Evolutionary conservation across 2,888 invertebrate genomes (phyloP).

Genomic region (Drosophila borealis): DNA sequence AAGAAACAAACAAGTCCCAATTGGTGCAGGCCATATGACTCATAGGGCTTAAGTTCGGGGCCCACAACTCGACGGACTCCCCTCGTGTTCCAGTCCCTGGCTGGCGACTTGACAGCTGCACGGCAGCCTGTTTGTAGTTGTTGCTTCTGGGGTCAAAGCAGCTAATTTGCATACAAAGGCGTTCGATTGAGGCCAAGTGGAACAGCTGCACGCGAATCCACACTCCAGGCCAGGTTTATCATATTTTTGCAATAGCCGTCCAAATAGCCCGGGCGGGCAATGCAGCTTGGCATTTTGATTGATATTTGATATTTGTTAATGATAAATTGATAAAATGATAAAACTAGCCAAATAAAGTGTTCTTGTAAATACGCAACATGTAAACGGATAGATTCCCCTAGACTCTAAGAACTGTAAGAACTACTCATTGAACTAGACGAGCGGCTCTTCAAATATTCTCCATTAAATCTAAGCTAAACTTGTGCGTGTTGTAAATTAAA

Average conservation of each 20-base stretch:
- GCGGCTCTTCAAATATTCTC: slow-evolving; percentile 64
- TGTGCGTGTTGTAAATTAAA: slow-evolving; percentile 76
- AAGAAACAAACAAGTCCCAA: slow-evolving; percentile 38
- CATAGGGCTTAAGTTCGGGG: slow-evolving; percentile 31
- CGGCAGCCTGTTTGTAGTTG: slow-evolving; percentile 28
- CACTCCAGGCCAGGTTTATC: slow-evolving; percentile 29
- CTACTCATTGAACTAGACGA: slow-evolving; percentile 16
- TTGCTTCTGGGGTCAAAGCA: slow-evolving; percentile 19
- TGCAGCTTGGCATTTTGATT: slow-evolving; percentile 28
- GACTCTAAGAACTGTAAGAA: slow-evolving; percentile 39
- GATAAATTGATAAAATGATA: background rate
- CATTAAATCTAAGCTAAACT: slow-evolving; percentile 64
- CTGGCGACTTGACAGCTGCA: slow-evolving; percentile 34
- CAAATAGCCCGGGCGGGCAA: slow-evolving; percentile 55
- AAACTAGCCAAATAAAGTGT: slow-evolving; percentile 58
- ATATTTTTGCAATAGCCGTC: slow-evolving; percentile 49
- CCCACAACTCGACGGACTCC: background rate
- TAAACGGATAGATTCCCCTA: slow-evolving; percentile 41
- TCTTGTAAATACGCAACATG: slow-evolving; percentile 60
- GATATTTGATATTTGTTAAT: slow-evolving; percentile 36
- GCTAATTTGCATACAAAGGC: slow-evolving; percentile 78
- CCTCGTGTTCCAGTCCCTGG: background rate
- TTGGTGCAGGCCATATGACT: slow-evolving; percentile 38
- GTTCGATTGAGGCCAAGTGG: slow-evolving; percentile 64
- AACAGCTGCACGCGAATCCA: slow-evolving; percentile 50